Conservation (phyloP, 2,888 invertebrate species). For the Kryphioiulus occultus region DNA sequence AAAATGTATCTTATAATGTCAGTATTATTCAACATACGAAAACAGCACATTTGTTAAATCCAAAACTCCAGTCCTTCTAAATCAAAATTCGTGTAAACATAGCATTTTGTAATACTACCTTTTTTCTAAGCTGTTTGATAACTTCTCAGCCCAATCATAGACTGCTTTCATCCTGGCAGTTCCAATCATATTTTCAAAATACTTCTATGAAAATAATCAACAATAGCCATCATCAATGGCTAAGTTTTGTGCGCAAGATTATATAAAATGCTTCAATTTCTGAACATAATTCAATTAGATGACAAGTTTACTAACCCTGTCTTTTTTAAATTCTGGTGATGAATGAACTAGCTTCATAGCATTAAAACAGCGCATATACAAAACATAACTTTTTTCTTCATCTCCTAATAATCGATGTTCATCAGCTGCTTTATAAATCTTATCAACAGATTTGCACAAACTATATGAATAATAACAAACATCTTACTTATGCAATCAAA, state of each 20-base stretch:
- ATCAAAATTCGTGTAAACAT: not conserved
- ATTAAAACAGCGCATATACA: slow-evolving; percentile 49
- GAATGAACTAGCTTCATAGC: not conserved
- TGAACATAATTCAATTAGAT: not conserved
- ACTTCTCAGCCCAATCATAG: slow-evolving; percentile 46
- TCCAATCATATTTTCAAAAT: slow-evolving; percentile 45
- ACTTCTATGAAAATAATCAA: slow-evolving; percentile 33
- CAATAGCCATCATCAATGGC: too few relatives aligned
- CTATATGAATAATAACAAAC: not conserved
- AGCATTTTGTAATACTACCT: slow-evolving; percentile 41
- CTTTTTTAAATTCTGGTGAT: slow-evolving; percentile 42
- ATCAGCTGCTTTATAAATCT: slow-evolving; percentile 46
- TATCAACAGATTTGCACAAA: slow-evolving; percentile 29
- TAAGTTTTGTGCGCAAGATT: too few relatives aligned
- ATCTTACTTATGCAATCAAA: not conserved
- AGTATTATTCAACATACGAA: not conserved
- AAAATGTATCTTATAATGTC: not conserved
- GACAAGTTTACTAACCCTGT: slow-evolving; percentile 41
- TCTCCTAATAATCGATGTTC: slow-evolving; percentile 39
- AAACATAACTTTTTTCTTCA: slow-evolving; percentile 52
- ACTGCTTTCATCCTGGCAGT: slow-evolving; percentile 44
- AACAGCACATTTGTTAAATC: not conserved
- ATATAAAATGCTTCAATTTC: not conserved
- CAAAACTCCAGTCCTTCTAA: too few relatives aligned
- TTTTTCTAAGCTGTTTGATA: slow-evolving; percentile 48